Evolutionary conservation across 1,140 invertebrate genomes (phyloP), one percentile per base, ranked within the genome.

Genomic region (Drosophila obscura): DNA sequence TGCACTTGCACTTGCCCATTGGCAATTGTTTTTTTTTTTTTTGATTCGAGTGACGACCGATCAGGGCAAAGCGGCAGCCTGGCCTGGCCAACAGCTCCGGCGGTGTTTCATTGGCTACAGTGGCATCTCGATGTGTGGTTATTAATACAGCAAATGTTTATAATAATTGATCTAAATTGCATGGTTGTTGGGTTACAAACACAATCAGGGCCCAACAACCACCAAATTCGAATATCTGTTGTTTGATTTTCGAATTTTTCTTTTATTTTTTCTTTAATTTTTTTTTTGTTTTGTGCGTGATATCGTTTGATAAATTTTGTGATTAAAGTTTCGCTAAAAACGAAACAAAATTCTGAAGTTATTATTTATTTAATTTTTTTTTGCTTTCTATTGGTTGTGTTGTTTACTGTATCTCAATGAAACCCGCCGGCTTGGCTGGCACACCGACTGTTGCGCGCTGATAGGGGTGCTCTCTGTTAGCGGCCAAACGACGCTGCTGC

Each of bases 401-500:
- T 52, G 26, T 81, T 80, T 90, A 91, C 71, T 91, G 75, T 81
- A 91, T 91, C 52, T 91, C 90, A 83, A 91, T 91, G 78, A 91
- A 91, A 77, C 87, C 90, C 79, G 90, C 82, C 81, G 90, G 90
- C 78, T 91, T 95, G 92, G 95, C 95, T 92, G 95, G 94, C 93
- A 96, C 95, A 92, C 95, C 96, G 92, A 91, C 90, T 72, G 96
- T 96, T 92, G 96, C 96, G 94, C 96, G 96, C 95, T 97, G 96
- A 94, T 97, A 97, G 93, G 96, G 96, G 95, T 97, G 96, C 93
- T 97, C 96, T 94, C 95, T 93, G 95, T 95, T 94, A 96, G 95
- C 93, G 95, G 94, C 93, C 94, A 93, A 93, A 94, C 93, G 92
- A 94, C 93, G 92, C 90, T 91, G 91, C 91, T 93, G 90, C 85